phyloP scores from a whole-genome alignment of 2,113 vertebrate species.

The Amazona guildingii region DNA sequence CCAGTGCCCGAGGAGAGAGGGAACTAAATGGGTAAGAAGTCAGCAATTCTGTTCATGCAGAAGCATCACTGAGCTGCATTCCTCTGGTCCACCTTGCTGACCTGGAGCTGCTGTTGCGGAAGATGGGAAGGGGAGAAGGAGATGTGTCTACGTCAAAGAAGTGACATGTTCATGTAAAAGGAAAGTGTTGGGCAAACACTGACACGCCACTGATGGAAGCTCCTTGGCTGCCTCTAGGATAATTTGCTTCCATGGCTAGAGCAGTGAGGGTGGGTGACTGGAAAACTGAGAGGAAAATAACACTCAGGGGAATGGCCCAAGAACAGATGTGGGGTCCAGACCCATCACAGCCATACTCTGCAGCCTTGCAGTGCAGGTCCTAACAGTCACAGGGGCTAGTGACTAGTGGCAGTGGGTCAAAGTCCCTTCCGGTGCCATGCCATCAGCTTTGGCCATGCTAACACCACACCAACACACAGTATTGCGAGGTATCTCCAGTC shows the following conservation, averaged over 20 bases:
- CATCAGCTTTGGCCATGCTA: background rate
- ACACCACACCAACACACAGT: background rate
- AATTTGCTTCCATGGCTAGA: background rate
- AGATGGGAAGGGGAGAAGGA: background rate
- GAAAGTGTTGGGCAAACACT: background rate
- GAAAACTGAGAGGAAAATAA: background rate
- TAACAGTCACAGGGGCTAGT: background rate
- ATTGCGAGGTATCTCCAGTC: background rate
- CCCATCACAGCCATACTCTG: background rate
- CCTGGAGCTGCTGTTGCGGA: background rate
- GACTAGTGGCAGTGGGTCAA: background rate
- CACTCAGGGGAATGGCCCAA: background rate
- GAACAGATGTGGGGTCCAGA: background rate
- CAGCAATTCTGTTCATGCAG: accelerated
- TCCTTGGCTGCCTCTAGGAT: background rate
- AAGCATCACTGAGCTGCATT: background rate
- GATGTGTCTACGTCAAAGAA: background rate
- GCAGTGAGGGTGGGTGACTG: background rate
- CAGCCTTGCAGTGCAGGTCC: background rate
- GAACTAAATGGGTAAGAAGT: background rate
- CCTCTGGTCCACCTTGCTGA: background rate
- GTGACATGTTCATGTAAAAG: background rate
- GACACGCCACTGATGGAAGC: background rate
- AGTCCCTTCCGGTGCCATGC: background rate
- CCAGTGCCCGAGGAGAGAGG: background rate